Base-by-base conservation (phyloP, 2,888 invertebrate genomes). In the Drosophila lacicola region DNA sequence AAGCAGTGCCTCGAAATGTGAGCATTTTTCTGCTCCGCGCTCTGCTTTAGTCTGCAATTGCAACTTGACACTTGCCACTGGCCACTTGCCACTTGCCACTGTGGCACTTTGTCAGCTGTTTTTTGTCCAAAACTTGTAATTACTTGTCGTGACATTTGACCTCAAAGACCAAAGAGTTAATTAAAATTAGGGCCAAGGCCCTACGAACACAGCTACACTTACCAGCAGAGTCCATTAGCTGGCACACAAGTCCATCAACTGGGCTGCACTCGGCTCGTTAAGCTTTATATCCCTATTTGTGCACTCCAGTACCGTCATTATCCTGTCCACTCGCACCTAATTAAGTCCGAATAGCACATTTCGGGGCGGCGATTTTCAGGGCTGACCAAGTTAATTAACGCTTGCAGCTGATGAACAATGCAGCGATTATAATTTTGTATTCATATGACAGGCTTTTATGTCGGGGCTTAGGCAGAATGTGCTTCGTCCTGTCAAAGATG, bases 331-430 rank as follows among this genome's bases (percentile, higher is more conserved):
- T 63, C 5, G 46, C 54, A 42, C 36, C 63, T 63, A 63, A 65
- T 65, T 63, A 65, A 53, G 46, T 29, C 37, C 13, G 13, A 34
- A n/a, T n/a, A n/a, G n/a, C n/a, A n/a, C n/a, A n/a, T n/a, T n/a
- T n/a, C n/a, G n/a, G n/a, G n/a, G n/a, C n/a, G 13, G 19, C 39
- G 13, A 41, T 14, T 41, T 45, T 60, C 9, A 14, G 39, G 47
- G 50, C 45, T 61, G 42, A 29, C 29, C 63, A 36, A 47, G 39
- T 42, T 63, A 63, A 66, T 66, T 63, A 66, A 66, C 47, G 63
- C 29, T 29, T 66, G 63, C 63, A 66, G 14, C 41, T 19, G 41
- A 62, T 47, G 46, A 62, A 47, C 65, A 65, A 63, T 54, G 53
- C 46, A 65, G 13, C 10, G 53, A 36, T 63, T 65, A 29, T 21